phyloP scores from a whole-genome alignment of 2,113 vertebrate genomes.

The Marmota flaviventris region DNA sequence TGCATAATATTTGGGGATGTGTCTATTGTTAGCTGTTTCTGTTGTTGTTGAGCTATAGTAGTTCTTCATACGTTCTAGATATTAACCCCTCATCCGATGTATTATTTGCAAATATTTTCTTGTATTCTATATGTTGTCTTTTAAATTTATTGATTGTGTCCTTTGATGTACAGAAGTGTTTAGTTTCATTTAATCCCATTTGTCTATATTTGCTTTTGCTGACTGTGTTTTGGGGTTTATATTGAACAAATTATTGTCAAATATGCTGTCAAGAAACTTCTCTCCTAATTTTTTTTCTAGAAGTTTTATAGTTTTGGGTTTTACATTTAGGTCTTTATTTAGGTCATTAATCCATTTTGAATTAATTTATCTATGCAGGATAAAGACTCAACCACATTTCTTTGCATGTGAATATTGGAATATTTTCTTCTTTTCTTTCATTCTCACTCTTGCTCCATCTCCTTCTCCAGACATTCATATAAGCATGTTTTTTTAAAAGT shows the following conservation, averaged over 20 bases:
- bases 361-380: background rate
- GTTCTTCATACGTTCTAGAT: background rate
- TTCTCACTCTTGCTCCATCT: background rate
- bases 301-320: background rate
- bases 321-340: background rate
- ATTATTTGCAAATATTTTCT: conserved; percentile 23
- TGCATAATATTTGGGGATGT: background rate
- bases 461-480: background rate
- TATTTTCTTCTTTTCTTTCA: background rate
- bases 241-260: too few relatives aligned
- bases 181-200: background rate
- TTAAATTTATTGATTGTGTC: background rate
- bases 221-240: background rate
- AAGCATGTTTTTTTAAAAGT: background rate
- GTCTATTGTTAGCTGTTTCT: background rate
- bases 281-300: background rate
- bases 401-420: background rate
- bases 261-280: background rate
- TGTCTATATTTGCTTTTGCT: background rate
- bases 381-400: background rate
- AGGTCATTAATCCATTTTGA: background rate
- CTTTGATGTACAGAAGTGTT: background rate
- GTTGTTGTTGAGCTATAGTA: background rate
- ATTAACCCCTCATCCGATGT: background rate
- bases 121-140: background rate